phyloP scores from a whole-genome alignment of 1,140 invertebrate species.

The Lepidurus couesii region DNA sequence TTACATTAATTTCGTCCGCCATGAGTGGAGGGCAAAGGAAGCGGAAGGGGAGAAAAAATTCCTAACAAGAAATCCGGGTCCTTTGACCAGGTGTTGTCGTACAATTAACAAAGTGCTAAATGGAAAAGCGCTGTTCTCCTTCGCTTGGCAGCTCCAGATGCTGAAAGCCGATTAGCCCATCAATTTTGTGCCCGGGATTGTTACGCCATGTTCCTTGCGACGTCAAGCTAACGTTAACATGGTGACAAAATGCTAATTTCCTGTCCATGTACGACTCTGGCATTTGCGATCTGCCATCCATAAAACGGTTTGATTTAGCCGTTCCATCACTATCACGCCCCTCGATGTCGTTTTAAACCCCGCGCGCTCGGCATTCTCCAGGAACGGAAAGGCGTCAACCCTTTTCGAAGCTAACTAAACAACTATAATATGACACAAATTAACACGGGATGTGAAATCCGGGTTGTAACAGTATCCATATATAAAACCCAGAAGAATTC shows the following conservation, averaged over 20 bases:
- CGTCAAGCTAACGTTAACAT: neutral
- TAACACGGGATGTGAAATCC: no score
- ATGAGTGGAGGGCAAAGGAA: conserved; percentile 4
- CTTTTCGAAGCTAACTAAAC: neutral
- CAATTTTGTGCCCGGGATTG: neutral
- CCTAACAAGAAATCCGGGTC: neutral
- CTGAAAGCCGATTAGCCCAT: conserved; percentile 10
- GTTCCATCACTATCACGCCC: neutral
- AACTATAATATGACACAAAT: no score
- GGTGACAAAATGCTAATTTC: conserved; percentile 22
- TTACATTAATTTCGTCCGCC: neutral
- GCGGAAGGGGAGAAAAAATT: neutral
- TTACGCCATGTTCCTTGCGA: conserved; percentile 6
- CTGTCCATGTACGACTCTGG: neutral
- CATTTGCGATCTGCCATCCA: neutral
- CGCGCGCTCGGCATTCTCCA: neutral
- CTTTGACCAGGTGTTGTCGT: conserved; percentile 7
- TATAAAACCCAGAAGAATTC: no score
- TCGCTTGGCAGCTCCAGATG: conserved; percentile 8
- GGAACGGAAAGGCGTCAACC: neutral
- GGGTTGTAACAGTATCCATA: no score
- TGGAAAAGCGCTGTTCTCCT: conserved; percentile 15
- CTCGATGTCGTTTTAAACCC: neutral
- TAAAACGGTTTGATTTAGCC: neutral
- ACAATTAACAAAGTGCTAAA: conserved; percentile 20